These are phyloP conservation scores for Eucera pruinosa DNA, from an alignment of 2,888 invertebrate genomes.

Conservation along the genomic window DNA sequence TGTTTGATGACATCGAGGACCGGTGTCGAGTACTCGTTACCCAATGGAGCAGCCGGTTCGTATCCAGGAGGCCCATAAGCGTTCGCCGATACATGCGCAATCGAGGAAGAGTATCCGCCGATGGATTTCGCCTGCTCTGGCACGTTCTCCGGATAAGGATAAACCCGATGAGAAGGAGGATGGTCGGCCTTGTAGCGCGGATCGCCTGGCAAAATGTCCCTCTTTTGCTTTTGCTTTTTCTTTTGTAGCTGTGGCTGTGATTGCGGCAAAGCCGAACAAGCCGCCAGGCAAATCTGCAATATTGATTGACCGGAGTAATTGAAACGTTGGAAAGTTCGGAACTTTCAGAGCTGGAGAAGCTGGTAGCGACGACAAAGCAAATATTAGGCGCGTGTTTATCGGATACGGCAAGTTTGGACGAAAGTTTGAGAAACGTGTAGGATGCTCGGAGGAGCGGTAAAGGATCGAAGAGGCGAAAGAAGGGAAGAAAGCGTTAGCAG, in stretches of 20 bases:
- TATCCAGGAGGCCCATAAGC: conserved; percentile 72
- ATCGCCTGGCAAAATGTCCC: conserved; percentile 80
- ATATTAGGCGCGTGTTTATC: too few species aligned
- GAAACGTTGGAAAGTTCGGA: too few species aligned
- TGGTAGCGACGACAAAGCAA: too few species aligned
- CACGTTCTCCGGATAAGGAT: conserved; percentile 70
- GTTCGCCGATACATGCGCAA: conserved; percentile 13
- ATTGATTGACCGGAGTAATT: too few species aligned
- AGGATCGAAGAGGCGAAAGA: too few species aligned
- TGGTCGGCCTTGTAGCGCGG: conserved; percentile 80
- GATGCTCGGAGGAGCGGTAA: too few species aligned
- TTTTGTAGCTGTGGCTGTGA: too few species aligned
- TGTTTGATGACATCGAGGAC: not conserved
- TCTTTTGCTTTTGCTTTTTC: conserved; percentile 74
- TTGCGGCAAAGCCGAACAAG: conserved; percentile 71
- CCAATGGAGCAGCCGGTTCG: conserved; percentile 54
- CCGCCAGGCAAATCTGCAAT: conserved; percentile 78
- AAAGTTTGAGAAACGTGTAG: too few species aligned
- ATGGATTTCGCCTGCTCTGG: conserved; percentile 54
- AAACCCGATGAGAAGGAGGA: too few species aligned
- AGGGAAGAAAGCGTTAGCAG: too few species aligned
- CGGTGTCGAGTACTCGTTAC: conserved; percentile 39
- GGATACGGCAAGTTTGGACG: too few species aligned
- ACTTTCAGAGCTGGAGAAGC: too few species aligned
- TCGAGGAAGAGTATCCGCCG: conserved; percentile 51